A percentile compares a stretch with the other conserved stretches of the same genome.
phyloP scores from a whole-genome alignment of 2,797 vertebrate species.

The Pelodytes ibericus region DNA sequence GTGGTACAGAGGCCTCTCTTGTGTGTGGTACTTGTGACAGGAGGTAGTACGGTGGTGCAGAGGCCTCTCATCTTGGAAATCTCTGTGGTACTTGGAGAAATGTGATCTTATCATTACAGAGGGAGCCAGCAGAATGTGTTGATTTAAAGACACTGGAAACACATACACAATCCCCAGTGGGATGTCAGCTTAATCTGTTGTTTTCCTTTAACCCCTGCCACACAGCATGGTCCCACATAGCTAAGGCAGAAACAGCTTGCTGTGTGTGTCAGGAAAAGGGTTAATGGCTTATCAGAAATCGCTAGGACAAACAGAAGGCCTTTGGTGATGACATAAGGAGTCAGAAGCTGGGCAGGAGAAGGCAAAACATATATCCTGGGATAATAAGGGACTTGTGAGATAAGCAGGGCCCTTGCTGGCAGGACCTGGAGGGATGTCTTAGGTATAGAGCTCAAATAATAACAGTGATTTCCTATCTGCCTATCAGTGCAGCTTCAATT shows the following conservation, averaged over 20 bases:
- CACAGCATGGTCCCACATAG: not conserved
- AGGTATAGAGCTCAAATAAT: slow-evolving; percentile 33
- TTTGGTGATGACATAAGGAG: slow-evolving; percentile 37
- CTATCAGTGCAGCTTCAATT: not conserved
- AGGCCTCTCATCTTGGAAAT: slow-evolving; percentile 29
- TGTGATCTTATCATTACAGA: slow-evolving; percentile 48
- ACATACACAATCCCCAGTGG: slow-evolving; percentile 35
- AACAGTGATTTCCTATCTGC: slow-evolving; percentile 32
- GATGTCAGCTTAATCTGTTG: slow-evolving; percentile 26
- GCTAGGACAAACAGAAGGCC: slow-evolving; percentile 33
- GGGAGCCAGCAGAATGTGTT: slow-evolving; percentile 44
- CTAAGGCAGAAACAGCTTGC: not conserved
- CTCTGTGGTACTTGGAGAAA: slow-evolving; percentile 24
- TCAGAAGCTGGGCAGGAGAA: slow-evolving; percentile 23
- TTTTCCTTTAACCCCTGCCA: slow-evolving; percentile 40
- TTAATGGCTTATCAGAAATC: slow-evolving; percentile 23
- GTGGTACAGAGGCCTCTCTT: not conserved
- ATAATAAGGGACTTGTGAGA: slow-evolving; percentile 41
- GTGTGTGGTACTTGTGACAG: not conserved
- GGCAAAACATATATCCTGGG: slow-evolving; percentile 44
- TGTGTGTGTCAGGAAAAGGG: slow-evolving; percentile 5
- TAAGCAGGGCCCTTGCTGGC: slow-evolving; percentile 36
- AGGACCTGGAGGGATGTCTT: slow-evolving; percentile 1
- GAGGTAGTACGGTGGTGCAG: not conserved
- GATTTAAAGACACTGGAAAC: slow-evolving; percentile 38